These are phyloP conservation scores for Drosophila parvula DNA, from an alignment of 1,140 invertebrate species.

Conservation along the genomic window DNA sequence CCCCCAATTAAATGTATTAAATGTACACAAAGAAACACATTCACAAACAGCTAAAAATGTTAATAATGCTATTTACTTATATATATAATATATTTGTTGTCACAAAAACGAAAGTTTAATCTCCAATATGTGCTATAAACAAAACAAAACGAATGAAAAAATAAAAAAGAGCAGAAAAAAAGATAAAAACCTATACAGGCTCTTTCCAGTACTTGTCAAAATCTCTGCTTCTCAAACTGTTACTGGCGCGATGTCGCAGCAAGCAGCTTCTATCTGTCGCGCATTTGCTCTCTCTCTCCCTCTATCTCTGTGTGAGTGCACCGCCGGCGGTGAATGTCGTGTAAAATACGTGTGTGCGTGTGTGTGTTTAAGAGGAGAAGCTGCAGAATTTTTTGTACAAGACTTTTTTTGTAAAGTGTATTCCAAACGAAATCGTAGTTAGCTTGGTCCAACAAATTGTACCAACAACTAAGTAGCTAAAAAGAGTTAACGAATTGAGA, in stretches of 20 bases:
- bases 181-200: conserved; percentile 15
- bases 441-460: conserved; percentile 44
- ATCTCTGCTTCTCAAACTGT: conserved; percentile 65
- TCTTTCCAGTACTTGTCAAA: conserved; percentile 53
- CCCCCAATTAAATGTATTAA: conserved; percentile 43
- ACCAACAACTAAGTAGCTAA: conserved; percentile 44
- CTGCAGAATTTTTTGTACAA: conserved; percentile 28
- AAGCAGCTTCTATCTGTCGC: conserved; percentile 25
- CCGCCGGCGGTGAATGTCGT: conserved; percentile 16
- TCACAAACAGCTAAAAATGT: conserved; percentile 62
- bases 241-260: conserved; percentile 22
- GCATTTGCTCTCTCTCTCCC: conserved; percentile 23
- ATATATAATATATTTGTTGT: conserved; percentile 57
- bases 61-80: conserved; percentile 68
- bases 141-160: conserved; percentile 14
- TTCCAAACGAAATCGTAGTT: conserved; percentile 37
- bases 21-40: conserved; percentile 52
- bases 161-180: conserved; percentile 18
- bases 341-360: conserved; percentile 27
- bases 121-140: conserved; percentile 73
- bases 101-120: conserved; percentile 56
- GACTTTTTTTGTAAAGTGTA: conserved; percentile 31
- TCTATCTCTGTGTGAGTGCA: not conserved
- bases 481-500: conserved; percentile 24
- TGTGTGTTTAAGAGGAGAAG: not conserved